Conservation (phyloP, 35 echinoderm and acorn worm genomes). For the Heliocidaris tuberculata region DNA sequence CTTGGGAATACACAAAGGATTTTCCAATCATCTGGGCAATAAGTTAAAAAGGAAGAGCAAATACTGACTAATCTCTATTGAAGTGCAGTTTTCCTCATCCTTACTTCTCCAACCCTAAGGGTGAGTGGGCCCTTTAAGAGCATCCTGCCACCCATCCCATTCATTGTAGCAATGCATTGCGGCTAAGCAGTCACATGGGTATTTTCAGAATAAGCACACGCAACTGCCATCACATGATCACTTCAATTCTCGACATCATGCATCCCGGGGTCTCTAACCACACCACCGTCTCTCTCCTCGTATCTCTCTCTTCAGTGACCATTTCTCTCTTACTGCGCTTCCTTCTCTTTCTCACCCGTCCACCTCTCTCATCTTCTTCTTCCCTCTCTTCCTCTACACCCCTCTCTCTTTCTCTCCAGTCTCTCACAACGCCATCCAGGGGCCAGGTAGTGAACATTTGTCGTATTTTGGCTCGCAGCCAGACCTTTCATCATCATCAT, state of each 20-base stretch:
- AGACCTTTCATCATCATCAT: slow-evolving; percentile 40
- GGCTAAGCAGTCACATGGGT: slow-evolving; percentile 43
- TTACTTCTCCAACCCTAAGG: not conserved
- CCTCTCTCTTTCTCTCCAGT: slow-evolving; percentile 7
- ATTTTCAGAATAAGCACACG: slow-evolving; percentile 37
- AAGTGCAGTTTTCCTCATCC: too few species aligned
- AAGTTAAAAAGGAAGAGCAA: not conserved
- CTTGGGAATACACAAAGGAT: not conserved
- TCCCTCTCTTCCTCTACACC: not conserved
- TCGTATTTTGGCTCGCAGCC: slow-evolving; percentile 41
- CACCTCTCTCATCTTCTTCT: not conserved
- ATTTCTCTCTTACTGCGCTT: not conserved
- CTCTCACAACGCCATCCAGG: slow-evolving; percentile 7
- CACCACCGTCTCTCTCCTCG: not conserved
- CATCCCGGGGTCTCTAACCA: not conserved
- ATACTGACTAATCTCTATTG: not conserved
- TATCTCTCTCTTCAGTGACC: not conserved
- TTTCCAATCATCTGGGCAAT: not conserved
- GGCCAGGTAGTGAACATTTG: slow-evolving; percentile 33
- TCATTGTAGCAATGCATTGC: slow-evolving; percentile 39
- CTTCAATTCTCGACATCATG: slow-evolving; percentile 7
- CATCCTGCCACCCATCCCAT: slow-evolving; percentile 1
- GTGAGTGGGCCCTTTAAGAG: not conserved
- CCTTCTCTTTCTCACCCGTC: not conserved
- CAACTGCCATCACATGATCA: slow-evolving; percentile 39